Evolutionary conservation across 2,888 invertebrate species (phyloP).

Genomic region (Agrypnus murinus): DNA sequence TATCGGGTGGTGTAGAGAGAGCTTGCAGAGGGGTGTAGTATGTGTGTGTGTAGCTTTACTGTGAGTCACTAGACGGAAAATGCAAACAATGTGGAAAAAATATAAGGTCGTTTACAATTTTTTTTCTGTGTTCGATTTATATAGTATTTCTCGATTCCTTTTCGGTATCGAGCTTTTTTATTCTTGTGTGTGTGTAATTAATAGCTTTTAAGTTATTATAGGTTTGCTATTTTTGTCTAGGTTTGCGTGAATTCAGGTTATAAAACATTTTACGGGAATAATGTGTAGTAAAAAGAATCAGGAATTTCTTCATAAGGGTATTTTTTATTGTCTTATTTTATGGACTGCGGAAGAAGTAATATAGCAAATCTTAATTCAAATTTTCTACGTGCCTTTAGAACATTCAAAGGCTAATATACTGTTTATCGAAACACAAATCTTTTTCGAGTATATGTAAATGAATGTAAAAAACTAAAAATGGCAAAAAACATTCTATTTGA

Average conservation of each 20-base stretch:
- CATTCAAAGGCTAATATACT: slow-evolving; percentile 5
- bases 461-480: too few species aligned
- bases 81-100: slow-evolving; percentile 41
- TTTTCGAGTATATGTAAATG: too few species aligned
- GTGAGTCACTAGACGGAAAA: slow-evolving; percentile 49
- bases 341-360: slow-evolving; percentile 24
- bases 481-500: too few species aligned
- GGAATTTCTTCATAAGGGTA: slow-evolving; percentile 8
- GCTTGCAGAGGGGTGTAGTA: slow-evolving; percentile 38
- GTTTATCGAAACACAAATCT: too few species aligned
- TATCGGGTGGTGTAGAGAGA: slow-evolving; percentile 54
- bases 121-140: not conserved
- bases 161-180: not conserved
- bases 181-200: slow-evolving; percentile 22
- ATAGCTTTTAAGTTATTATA: slow-evolving; percentile 23
- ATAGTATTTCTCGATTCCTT: slow-evolving; percentile 6
- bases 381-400: slow-evolving; percentile 23
- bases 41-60: slow-evolving; percentile 14
- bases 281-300: slow-evolving; percentile 18
- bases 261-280: slow-evolving; percentile 24
- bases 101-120: slow-evolving; percentile 27
- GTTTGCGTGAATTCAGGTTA: slow-evolving; percentile 34
- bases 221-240: not conserved
- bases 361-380: slow-evolving; percentile 23
- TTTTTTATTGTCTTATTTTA: slow-evolving; percentile 31